Conservation (phyloP, 2,888 invertebrate species). For the Drosophila kokeensis region DNA sequence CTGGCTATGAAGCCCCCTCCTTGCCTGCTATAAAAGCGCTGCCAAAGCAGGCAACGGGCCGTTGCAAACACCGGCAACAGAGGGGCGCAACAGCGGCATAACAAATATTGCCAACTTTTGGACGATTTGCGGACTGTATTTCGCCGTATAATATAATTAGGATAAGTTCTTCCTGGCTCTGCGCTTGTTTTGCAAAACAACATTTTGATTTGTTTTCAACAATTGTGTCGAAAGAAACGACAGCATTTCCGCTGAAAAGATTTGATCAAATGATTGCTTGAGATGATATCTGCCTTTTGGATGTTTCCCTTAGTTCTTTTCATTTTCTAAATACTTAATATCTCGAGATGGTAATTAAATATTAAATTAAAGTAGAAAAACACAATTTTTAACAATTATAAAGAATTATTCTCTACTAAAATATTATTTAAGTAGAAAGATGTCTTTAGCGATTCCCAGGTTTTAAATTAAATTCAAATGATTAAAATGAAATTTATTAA, state of each 20-base stretch:
- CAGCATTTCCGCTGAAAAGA: background rate
- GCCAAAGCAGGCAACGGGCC: conserved; percentile 3
- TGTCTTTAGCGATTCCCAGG: background rate
- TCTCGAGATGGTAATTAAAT: background rate
- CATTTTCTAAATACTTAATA: background rate
- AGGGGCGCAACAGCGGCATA: conserved; percentile 10
- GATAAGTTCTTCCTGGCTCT: conserved; percentile 33
- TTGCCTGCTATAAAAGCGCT: conserved; percentile 57
- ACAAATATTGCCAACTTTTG: conserved; percentile 50
- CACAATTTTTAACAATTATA: background rate
- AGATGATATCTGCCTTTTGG: background rate
- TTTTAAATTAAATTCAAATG: background rate
- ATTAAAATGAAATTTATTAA: background rate
- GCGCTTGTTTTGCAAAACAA: background rate
- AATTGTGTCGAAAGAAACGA: conserved; percentile 10
- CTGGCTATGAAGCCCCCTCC: conserved; percentile 9
- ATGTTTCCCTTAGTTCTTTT: background rate
- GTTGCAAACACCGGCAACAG: background rate
- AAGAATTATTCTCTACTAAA: background rate
- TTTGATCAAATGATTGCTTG: background rate
- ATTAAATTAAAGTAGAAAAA: background rate
- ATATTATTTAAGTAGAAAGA: background rate
- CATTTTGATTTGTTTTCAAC: conserved; percentile 22
- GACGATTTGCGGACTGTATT: conserved; percentile 40
- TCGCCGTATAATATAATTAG: conserved; percentile 45